These are phyloP conservation scores for Archocentrus centrarchus DNA, from an alignment of 2,113 vertebrate species.

Conservation along the genomic window DNA sequence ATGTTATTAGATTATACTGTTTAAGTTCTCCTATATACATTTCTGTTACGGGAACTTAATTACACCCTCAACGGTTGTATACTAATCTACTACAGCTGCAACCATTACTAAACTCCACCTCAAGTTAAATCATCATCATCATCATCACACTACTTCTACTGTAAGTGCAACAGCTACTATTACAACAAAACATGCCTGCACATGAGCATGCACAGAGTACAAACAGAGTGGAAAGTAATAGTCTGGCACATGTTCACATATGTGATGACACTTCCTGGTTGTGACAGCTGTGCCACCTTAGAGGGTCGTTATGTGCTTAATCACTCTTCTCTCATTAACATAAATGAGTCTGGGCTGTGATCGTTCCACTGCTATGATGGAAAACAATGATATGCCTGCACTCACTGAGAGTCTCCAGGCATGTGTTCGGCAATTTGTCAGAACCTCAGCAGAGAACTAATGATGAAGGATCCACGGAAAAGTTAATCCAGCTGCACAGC, in stretches of 20 bases:
- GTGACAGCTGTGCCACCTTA: slow-evolving; percentile 98
- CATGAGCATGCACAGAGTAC: slow-evolving; percentile 69
- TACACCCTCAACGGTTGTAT: background rate
- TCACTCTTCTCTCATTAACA: slow-evolving; percentile 99
- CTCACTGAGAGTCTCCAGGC: slow-evolving; percentile 77
- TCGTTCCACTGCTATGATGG: slow-evolving; percentile 78
- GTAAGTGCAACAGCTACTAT: background rate
- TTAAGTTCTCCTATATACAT: background rate
- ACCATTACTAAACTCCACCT: background rate
- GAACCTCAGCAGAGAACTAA: slow-evolving; percentile 74
- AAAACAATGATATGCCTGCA: slow-evolving; percentile 81
- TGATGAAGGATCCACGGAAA: slow-evolving; percentile 81
- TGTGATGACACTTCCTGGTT: slow-evolving; percentile 93
- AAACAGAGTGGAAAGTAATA: slow-evolving; percentile 87
- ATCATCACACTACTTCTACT: background rate
- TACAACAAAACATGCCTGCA: slow-evolving; percentile 13
- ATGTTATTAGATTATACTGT: background rate
- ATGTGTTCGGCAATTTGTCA: slow-evolving; percentile 84
- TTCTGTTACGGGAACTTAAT: background rate
- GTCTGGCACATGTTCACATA: slow-evolving; percentile 89
- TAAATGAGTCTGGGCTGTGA: slow-evolving; percentile 98
- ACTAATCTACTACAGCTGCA: background rate
- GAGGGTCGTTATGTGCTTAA: slow-evolving; percentile 97
- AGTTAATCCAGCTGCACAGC: slow-evolving; percentile 77
- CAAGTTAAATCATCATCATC: background rate